Evolutionary conservation across 2,888 invertebrate genomes (phyloP), one percentile per base, ranked within the genome.

Genomic region (Chrysotoxum bicinctum): DNA sequence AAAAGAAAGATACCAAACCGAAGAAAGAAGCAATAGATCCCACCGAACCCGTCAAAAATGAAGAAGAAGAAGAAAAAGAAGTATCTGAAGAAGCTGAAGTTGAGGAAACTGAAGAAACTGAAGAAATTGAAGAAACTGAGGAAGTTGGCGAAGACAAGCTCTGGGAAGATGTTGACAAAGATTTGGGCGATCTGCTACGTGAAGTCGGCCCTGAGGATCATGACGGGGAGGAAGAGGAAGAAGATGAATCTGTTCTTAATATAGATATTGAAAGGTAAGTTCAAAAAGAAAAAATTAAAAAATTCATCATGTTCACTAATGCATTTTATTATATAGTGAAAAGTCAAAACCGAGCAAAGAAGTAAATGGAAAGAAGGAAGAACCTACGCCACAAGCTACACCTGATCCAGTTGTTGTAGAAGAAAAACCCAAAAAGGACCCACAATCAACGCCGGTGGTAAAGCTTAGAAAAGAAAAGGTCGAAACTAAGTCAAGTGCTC

Each of bases 141-240:
- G 94, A 93, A 43, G 91, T 92, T 35, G 94, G 92, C 79, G 95
- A 95, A 88, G 96, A 96, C 88, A 95, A 96, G 89, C 89, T 96
- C 74, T 96, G 96, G 96, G 96, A 95, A 30, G 96, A 96, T 90
- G 96, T 96, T 35, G 96, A 96, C 90, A 96, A 96, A 89, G 96
- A 96, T 90, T 93, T 96, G 81, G 96, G 96, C 6, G 96, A 96
- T 89, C 93, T 96, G 70, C 92, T 96, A 40, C 94, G 95, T 14
- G 95, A 95, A 90, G 95, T 94, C 32, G 95, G 94, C 87, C 92
- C 93, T 0, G 94, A 95, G 3, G 95, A 94, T 52, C 95, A 94
- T 87, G 96, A 95, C 87, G 85, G 87, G 35, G 91, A 91, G 19
- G 96, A 95, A 87, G 95, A 95, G 87, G 95, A 95, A 88, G 94